Evolutionary conservation across 2,888 invertebrate genomes (phyloP).

Genomic region (Pharmacophagus antenor): DNA sequence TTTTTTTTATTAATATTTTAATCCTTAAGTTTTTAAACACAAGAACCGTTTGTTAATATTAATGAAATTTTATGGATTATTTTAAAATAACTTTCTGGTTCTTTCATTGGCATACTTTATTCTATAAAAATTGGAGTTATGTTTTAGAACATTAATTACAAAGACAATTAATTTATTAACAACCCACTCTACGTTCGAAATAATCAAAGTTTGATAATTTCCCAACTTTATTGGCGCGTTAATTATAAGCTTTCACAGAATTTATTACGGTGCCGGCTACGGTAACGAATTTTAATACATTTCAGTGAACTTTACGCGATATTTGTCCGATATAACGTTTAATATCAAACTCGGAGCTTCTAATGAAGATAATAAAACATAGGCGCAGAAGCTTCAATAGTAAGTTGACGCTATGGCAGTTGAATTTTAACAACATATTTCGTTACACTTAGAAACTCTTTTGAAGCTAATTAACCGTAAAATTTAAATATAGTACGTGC

Average conservation of each 20-base stretch:
- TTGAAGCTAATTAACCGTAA: no score
- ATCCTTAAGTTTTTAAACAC: no score
- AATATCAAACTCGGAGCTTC: conserved; percentile 8
- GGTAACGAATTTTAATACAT: conserved; percentile 25
- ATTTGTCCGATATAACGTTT: conserved; percentile 20
- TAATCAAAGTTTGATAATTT: conserved; percentile 30
- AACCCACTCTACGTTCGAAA: conserved; percentile 14
- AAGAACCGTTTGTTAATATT: no score
- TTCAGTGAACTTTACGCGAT: conserved; percentile 19
- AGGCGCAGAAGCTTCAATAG: background rate
- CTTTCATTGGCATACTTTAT: no score
- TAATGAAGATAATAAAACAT: conserved; percentile 4
- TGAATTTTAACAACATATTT: no score
- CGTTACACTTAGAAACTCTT: no score
- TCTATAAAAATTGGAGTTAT: background rate
- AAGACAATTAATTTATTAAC: conserved; percentile 21
- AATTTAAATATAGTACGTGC: no score
- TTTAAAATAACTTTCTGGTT: no score
- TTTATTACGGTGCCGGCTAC: conserved; percentile 25
- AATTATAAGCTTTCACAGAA: conserved; percentile 29
- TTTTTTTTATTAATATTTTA: no score
- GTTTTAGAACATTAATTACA: conserved; percentile 8
- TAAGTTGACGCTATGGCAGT: background rate
- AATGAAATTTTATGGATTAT: no score
- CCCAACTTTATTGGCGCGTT: conserved; percentile 24